Percentiles rank a stretch among this genome's conserved stretches.
Conservation (phyloP, 2,113 vertebrate genomes). For the Eptesicus fuscus region DNA sequence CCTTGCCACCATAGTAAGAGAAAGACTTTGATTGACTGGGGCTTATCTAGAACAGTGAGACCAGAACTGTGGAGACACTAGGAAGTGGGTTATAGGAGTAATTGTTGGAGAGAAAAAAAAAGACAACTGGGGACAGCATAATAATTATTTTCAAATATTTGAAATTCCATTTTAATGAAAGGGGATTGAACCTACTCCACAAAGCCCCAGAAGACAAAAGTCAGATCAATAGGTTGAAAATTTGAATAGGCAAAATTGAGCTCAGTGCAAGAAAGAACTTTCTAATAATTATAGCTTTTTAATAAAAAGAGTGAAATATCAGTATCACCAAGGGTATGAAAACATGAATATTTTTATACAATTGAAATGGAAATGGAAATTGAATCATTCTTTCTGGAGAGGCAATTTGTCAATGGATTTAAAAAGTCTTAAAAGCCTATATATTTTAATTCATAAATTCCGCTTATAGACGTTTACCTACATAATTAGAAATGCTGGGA, state of each 20-base stretch:
- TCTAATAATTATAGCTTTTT: conserved; percentile 40
- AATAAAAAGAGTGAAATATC: conserved; percentile 47
- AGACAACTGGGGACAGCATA: not conserved
- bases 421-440: not conserved
- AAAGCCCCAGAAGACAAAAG: conserved; percentile 30
- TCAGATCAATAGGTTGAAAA: conserved; percentile 42
- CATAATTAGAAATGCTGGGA: not conserved
- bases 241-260: conserved; percentile 37
- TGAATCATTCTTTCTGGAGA: conserved; percentile 12
- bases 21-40: not conserved
- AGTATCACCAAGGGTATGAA: conserved; percentile 8
- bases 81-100: not conserved
- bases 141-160: conserved; percentile 56
- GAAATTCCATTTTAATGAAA: conserved; percentile 31
- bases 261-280: not conserved
- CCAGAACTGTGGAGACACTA: not conserved
- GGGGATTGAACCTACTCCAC: not conserved
- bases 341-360: conserved; percentile 38
- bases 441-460: conserved; percentile 23
- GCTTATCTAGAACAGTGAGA: not conserved
- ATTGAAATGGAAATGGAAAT: conserved; percentile 18
- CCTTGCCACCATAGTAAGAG: not conserved
- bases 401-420: conserved; percentile 26
- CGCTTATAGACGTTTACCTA: not conserved
- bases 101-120: conserved; percentile 4